A percentile compares a stretch with the other conserved stretches of the same genome.
phyloP scores from a whole-genome alignment of 2,797 vertebrate genomes.

The Chlorospingus semifuscus region DNA sequence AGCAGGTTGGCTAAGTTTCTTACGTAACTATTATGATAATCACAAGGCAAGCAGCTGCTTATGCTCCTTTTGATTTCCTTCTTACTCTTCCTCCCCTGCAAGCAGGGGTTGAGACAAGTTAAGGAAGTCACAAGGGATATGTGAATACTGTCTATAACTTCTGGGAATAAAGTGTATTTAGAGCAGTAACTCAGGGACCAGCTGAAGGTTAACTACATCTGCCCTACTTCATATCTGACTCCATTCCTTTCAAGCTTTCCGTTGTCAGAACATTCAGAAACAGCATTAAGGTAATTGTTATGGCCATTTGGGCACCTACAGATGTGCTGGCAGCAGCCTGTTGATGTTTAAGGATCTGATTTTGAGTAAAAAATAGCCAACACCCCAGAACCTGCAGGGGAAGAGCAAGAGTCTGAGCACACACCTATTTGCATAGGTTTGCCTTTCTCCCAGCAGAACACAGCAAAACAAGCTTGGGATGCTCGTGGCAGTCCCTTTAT shows the following conservation, averaged over 20 bases:
- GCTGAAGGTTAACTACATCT: not conserved
- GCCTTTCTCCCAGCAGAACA: not conserved
- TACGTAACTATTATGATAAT: constrained; percentile 11
- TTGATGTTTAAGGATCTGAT: not conserved
- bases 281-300: not conserved
- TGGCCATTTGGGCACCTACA: not conserved
- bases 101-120: not conserved
- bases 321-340: not conserved
- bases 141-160: not conserved
- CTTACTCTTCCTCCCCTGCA: not conserved
- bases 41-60: constrained; percentile 62
- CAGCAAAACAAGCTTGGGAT: not conserved
- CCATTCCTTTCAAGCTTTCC: not conserved
- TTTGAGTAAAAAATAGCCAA: not conserved
- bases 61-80: constrained; percentile 38
- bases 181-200: not conserved
- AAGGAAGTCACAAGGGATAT: not conserved
- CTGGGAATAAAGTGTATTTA: not conserved
- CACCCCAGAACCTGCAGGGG: not conserved
- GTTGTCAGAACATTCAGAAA: not conserved
- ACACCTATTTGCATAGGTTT: not conserved
- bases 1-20: constrained; percentile 56
- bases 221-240: not conserved
- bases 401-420: not conserved
- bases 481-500: not conserved